These are phyloP conservation scores for Macrophya alboannulata DNA, from an alignment of 2,888 invertebrate species.

Conservation along the genomic window DNA sequence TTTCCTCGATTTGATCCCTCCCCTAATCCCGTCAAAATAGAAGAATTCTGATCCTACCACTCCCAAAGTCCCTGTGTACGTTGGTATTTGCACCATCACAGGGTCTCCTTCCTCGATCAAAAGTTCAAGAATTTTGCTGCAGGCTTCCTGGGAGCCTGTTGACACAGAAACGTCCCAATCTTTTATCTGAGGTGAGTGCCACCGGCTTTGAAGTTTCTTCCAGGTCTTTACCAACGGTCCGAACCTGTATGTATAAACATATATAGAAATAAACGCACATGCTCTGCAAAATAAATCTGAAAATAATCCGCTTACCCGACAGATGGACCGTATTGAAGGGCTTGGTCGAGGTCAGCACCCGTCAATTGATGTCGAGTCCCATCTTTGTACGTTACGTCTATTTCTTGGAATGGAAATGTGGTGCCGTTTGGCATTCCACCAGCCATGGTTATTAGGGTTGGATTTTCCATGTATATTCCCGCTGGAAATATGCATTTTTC, in stretches of 20 bases:
- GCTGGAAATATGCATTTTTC: conserved; percentile 72
- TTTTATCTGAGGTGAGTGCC: conserved; percentile 85
- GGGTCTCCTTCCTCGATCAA: conserved; percentile 86
- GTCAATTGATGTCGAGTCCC: conserved; percentile 81
- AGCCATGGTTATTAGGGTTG: conserved; percentile 83
- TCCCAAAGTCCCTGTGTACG: conserved; percentile 85
- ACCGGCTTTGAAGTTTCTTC: conserved; percentile 83
- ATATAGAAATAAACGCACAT: neutral
- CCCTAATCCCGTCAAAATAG: neutral
- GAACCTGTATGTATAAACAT: conserved; percentile 78
- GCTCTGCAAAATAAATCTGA: neutral
- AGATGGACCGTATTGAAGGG: conserved; percentile 89
- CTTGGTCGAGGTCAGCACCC: conserved; percentile 83
- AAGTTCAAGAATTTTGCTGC: conserved; percentile 88
- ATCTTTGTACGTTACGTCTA: conserved; percentile 83
- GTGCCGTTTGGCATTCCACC: conserved; percentile 88
- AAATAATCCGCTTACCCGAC: conserved; percentile 83
- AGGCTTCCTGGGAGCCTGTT: conserved; percentile 89
- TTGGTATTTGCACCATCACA: conserved; percentile 85
- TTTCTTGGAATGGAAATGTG: conserved; percentile 85
- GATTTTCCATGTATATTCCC: conserved; percentile 77
- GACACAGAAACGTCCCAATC: conserved; percentile 85
- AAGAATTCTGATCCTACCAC: conserved; percentile 72
- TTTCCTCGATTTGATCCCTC: neutral
- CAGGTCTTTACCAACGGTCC: conserved; percentile 83